These are phyloP conservation scores for Oplegnathus fasciatus DNA, from an alignment of 2,113 vertebrate genomes.

Conservation along the genomic window DNA sequence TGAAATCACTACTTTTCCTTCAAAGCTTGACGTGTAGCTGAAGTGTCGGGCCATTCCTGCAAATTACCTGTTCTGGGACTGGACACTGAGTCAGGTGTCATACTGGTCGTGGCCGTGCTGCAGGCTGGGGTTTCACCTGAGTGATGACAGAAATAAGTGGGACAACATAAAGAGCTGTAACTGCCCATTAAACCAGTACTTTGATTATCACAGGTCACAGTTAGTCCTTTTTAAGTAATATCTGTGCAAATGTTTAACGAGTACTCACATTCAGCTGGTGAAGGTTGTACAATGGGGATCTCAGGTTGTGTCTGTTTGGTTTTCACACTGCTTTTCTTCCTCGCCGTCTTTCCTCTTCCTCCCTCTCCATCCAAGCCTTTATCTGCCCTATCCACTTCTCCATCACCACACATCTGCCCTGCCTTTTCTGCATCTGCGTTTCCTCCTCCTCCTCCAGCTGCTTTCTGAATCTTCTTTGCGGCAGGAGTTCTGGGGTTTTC, in stretches of 20 bases:
- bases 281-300: not conserved
- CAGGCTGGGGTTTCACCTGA: conserved; percentile 48
- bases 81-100: not conserved
- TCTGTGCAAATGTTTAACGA: not conserved
- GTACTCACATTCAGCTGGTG: conserved; percentile 67
- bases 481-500: not conserved
- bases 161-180: not conserved
- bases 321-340: not conserved
- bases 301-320: conserved; percentile 16
- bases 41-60: not conserved
- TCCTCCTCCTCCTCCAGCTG: conserved; percentile 70
- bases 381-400: not conserved
- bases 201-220: not conserved
- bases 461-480: conserved; percentile 29
- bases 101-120: not conserved
- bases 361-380: not conserved
- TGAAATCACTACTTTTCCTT: too few species aligned
- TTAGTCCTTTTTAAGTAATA: not conserved
- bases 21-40: not conserved
- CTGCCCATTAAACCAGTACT: not conserved
- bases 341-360: not conserved
- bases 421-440: conserved; percentile 4
- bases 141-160: not conserved
- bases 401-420: not conserved
- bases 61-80: conserved; percentile 37